Evolutionary conservation across 2,888 invertebrate species (phyloP), one percentile per base, ranked within the genome.

Genomic region (Spodoptera littoralis): DNA sequence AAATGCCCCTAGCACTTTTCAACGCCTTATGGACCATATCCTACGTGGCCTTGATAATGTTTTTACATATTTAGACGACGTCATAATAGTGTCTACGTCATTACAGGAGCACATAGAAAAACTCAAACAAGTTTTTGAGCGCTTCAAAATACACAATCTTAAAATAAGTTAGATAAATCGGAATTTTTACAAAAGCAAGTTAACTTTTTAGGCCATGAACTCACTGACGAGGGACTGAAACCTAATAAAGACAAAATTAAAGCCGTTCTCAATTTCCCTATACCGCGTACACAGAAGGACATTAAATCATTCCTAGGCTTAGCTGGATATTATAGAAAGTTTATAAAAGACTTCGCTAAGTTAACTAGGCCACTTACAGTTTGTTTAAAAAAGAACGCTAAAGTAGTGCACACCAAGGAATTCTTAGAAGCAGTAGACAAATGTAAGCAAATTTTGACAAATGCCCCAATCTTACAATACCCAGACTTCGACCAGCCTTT

Each of bases 1-100:
- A n/a, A 59, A 30, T 0, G 58, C 64, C 9, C 64, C 64, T 0
- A 48, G 44, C 1, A 64, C 59, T 2, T 64, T 64, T 13, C 59
- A 51, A 4, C 27, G 27, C 4, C 27, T 27, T 27, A 27, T 27
- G 27, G 27, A 27, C 27, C 27, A 27, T 27, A 27, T 27, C 4
- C 4, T 27, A 30, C 11, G 48, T 12, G 42, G 27, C 0, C 45
- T 63, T 44, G 53, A 58, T 22, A 56, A 47, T 5, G 46, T 58
- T 0, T 13, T 58, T 11, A 52, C 41, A 11, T 49, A 49, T n/a
- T 27, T 49, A n/a, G 48, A 49, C 27, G 48, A 49, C 48, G 48
- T 30, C 12, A 49, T 30, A 27, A 49, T 49, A 6, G 48, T 24
- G 8, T 22, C 48, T 6, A 49, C 48, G 24, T 49, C 48, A 49